phyloP scores from a whole-genome alignment of 2,888 invertebrate genomes.

The Agrilus biguttatus region DNA sequence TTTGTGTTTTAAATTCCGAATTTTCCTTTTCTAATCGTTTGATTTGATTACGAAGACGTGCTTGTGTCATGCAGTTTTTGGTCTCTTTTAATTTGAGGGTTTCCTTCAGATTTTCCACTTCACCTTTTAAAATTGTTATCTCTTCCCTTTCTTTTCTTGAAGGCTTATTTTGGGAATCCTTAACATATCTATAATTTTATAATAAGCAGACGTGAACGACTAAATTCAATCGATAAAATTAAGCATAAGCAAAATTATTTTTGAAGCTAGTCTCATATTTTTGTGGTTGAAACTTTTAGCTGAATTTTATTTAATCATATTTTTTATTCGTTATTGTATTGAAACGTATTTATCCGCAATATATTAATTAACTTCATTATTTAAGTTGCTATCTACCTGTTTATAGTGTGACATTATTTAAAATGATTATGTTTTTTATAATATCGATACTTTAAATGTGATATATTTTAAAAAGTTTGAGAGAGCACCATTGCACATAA shows the following conservation, averaged over 20 bases:
- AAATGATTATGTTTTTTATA: too few species aligned
- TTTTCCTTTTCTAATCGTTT: constrained; percentile 60
- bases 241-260: too few species aligned
- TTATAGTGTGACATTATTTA: too few species aligned
- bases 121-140: constrained; percentile 45
- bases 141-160: constrained; percentile 58
- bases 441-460: too few species aligned
- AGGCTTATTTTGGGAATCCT: constrained; percentile 50
- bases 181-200: constrained; percentile 35
- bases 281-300: too few species aligned
- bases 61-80: constrained; percentile 54
- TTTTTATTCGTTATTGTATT: constrained; percentile 19
- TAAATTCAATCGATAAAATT: too few species aligned
- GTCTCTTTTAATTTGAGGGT: constrained; percentile 60
- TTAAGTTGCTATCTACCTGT: too few species aligned
- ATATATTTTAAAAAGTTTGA: too few species aligned
- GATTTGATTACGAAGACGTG: constrained; percentile 58
- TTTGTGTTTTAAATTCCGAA: constrained; percentile 44
- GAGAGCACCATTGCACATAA: too few species aligned
- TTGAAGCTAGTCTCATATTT: too few species aligned
- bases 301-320: too few species aligned
- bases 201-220: constrained; percentile 32
- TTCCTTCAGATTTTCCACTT: constrained; percentile 49
- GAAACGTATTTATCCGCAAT: background rate
- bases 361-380: background rate